Base-by-base conservation (phyloP, 2,888 invertebrate species). In the Bibio marci region DNA sequence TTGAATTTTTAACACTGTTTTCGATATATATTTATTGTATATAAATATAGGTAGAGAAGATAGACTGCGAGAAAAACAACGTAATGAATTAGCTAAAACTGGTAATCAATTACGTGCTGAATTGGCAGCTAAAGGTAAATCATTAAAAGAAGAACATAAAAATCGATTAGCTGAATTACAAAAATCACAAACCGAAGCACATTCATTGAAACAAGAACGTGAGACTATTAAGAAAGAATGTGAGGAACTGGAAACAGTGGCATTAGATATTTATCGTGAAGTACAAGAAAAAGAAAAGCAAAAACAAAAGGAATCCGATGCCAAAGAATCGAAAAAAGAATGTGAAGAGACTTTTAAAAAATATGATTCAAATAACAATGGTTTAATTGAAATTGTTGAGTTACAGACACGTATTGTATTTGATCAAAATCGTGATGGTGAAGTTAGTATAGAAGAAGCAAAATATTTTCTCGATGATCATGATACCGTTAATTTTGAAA, bases 341-440 rank as follows among this genome's bases (percentile, higher is more conserved):
- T 80, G 80, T 1, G 64, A 66, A 30, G 71, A 77, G 39, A 75
- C 77, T 35, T 97, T 95, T 56, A 65, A 64, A 27, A 71, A 72
- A 48, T 71, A 82, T 52, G 95, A 95, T 64, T 69, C 75, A 2
- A 82, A 97, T 64, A 64, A 68, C 45, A 85, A 91, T 66, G 79
- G 76, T 35, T 69, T 76, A 31, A 57, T 92, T 28, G 72, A 75
- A 44, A 52, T 76, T 34, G 62, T 66, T 40, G 86, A 80, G 64
- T 55, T 86, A 7, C 75, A 78, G 62, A 67, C 72, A 2, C 73
- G 77, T 42, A 66, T 70, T 50, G 76, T 74, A 34, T 87, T 97
- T 63, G 97, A 97, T 64, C 79, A 76, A 49, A 81, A 97, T 61
- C 75, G 76, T 43, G 80, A 94, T 66, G 94, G 92, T 8, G 72